A percentile compares a stretch with the other conserved stretches of the same genome.
These are phyloP conservation scores for Protaetia brevitarsis DNA, from an alignment of 1,140 invertebrate genomes.

Conservation along the genomic window DNA sequence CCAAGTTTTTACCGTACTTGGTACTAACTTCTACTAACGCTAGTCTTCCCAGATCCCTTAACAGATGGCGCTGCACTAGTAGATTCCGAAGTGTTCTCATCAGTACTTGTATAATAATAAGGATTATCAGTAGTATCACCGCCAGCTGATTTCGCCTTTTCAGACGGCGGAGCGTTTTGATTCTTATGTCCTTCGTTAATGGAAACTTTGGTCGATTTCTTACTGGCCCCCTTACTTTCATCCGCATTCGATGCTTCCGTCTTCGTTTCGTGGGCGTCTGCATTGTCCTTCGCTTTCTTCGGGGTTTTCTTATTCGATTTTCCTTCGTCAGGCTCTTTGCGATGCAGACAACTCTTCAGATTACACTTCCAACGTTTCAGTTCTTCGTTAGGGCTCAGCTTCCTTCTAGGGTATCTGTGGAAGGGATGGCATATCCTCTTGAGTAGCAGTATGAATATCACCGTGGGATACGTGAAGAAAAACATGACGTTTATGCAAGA, in stretches of 20 bases:
- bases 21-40: neutral
- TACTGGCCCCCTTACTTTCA: no score
- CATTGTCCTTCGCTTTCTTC: neutral
- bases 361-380: no score
- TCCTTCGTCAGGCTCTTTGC: neutral
- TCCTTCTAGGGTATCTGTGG: neutral
- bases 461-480: constrained; percentile 43
- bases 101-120: constrained; percentile 22
- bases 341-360: neutral
- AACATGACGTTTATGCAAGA: constrained; percentile 45
- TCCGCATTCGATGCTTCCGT: no score
- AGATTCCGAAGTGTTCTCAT: constrained; percentile 5
- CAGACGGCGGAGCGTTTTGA: neutral
- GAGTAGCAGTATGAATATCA: neutral
- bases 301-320: neutral
- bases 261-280: neutral
- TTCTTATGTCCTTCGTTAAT: neutral
- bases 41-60: neutral
- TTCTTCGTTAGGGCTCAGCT: no score
- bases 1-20: neutral
- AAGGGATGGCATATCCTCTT: constrained; percentile 7
- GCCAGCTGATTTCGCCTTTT: neutral
- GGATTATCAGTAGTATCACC: neutral
- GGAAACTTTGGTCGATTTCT: neutral
- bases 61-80: neutral